A percentile compares a stretch with the other conserved stretches of the same genome.
Evolutionary conservation across 37 sponge, comb jelly and placozoan species (phyloP).

Genomic region (Halisarca cf. caerulea): DNA sequence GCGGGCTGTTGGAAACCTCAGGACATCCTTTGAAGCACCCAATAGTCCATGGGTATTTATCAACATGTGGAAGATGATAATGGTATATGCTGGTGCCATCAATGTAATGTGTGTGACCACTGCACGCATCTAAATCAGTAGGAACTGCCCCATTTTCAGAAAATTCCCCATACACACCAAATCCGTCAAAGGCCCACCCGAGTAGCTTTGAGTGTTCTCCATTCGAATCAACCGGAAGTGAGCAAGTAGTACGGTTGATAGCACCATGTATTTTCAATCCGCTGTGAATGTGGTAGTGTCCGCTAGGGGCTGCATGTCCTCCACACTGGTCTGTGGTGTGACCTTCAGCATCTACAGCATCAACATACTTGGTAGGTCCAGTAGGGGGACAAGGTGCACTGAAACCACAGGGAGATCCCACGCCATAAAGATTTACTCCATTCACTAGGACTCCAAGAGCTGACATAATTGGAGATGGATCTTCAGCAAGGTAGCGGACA

Average conservation of each 20-base stretch:
- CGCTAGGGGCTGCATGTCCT: slow-evolving; percentile 56
- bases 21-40: slow-evolving; percentile 80
- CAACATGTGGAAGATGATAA: slow-evolving; percentile 55
- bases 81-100: slow-evolving; percentile 57
- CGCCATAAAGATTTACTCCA: slow-evolving; percentile 69
- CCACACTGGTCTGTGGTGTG: slow-evolving; percentile 69
- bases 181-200: slow-evolving; percentile 77
- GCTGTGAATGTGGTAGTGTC: slow-evolving; percentile 64
- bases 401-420: slow-evolving; percentile 77
- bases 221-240: slow-evolving; percentile 41
- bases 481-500: slow-evolving; percentile 59
- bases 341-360: slow-evolving; percentile 77
- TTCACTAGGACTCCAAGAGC: slow-evolving; percentile 59
- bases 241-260: slow-evolving; percentile 18
- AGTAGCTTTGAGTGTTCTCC: slow-evolving; percentile 66
- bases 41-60: slow-evolving; percentile 66
- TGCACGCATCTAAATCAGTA: slow-evolving; percentile 59
- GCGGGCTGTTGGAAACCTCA: slow-evolving; percentile 45
- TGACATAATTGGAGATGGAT: slow-evolving; percentile 61
- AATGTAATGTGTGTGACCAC: slow-evolving; percentile 72
- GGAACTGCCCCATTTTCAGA: slow-evolving; percentile 56
- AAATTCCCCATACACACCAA: slow-evolving; percentile 63
- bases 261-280: slow-evolving; percentile 29
- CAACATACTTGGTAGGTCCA: slow-evolving; percentile 59
- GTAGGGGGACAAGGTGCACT: slow-evolving; percentile 54